These are phyloP conservation scores for Spea bombifrons DNA, from an alignment of 2,113 vertebrate genomes.

Conservation along the genomic window DNA sequence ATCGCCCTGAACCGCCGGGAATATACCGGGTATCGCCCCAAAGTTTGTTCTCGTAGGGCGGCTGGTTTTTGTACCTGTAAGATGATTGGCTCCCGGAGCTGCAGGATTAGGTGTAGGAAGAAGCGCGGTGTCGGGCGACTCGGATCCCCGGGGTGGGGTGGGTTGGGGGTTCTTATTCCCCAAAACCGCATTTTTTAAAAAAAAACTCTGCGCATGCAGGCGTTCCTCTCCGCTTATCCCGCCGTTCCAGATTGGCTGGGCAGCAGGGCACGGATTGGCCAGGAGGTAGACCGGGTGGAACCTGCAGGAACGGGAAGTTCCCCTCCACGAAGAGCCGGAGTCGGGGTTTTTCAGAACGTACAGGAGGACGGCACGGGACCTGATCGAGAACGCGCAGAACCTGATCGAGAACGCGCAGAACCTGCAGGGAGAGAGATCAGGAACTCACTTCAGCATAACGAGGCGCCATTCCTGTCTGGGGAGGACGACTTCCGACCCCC, in stretches of 20 bases:
- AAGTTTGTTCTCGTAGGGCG: too few species aligned
- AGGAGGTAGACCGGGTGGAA: not conserved
- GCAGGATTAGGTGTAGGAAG: constrained; percentile 30
- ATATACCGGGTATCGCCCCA: too few species aligned
- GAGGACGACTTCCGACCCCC: too few species aligned
- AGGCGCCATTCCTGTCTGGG: too few species aligned
- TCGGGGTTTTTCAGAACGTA: constrained; percentile 20
- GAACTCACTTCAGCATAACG: too few species aligned
- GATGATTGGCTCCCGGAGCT: constrained; percentile 31
- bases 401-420: constrained; percentile 32
- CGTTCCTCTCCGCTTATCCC: too few species aligned
- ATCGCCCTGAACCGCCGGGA: too few species aligned
- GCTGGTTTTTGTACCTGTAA: too few species aligned
- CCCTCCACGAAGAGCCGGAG: constrained; percentile 11
- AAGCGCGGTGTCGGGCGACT: constrained; percentile 11
- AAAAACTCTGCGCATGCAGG: too few species aligned
- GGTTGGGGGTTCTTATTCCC: too few species aligned
- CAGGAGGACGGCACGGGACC: constrained; percentile 27
- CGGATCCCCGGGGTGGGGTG: too few species aligned
- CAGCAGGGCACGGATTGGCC: not conserved
- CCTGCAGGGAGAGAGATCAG: constrained; percentile 27
- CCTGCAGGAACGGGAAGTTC: constrained; percentile 35
- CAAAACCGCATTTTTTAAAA: too few species aligned
- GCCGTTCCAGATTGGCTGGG: not conserved
- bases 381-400: constrained; percentile 29